These are phyloP conservation scores for Montipora efflorescens DNA, from an alignment of 64 coral and sea anemone genomes.

Conservation along the genomic window DNA sequence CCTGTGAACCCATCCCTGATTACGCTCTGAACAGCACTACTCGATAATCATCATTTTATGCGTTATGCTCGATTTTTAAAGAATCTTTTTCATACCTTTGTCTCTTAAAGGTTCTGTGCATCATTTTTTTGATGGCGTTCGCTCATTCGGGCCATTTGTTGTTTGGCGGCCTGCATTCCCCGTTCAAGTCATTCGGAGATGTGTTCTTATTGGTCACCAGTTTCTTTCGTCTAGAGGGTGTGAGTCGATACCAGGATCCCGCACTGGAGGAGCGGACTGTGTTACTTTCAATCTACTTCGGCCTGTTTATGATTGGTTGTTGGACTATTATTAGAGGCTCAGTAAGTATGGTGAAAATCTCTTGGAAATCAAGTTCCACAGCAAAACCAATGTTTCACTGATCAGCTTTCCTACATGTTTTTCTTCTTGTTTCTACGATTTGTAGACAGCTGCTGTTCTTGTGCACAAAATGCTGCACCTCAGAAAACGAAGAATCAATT, in stretches of 20 bases:
- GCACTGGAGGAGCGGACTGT: neutral
- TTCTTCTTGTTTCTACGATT: neutral
- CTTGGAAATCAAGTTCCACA: too few relatives aligned
- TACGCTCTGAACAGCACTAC: too few relatives aligned
- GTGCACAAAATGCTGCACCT: neutral
- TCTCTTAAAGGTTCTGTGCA: slow-evolving; percentile 14
- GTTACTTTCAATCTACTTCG: slow-evolving; percentile 35
- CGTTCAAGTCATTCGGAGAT: slow-evolving; percentile 51
- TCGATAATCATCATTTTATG: too few relatives aligned
- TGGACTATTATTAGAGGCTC: slow-evolving; percentile 28
- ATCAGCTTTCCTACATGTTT: neutral
- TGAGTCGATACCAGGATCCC: slow-evolving; percentile 24
- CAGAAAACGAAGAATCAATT: neutral
- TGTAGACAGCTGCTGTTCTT: slow-evolving; percentile 31
- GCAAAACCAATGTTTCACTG: too few relatives aligned
- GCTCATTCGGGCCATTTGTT: slow-evolving; percentile 56
- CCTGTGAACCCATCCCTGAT: too few relatives aligned
- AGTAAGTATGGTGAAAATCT: slow-evolving; percentile 8
- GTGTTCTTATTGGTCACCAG: slow-evolving; percentile 27
- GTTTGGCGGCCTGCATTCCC: slow-evolving; percentile 31
- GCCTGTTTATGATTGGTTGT: slow-evolving; percentile 41
- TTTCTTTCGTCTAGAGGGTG: slow-evolving; percentile 27
- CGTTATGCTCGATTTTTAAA: too few relatives aligned
- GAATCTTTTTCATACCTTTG: neutral
- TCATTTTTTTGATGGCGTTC: slow-evolving; percentile 32